phyloP scores from a whole-genome alignment of 2,888 invertebrate genomes.

The Aporophyla lueneburgensis region DNA sequence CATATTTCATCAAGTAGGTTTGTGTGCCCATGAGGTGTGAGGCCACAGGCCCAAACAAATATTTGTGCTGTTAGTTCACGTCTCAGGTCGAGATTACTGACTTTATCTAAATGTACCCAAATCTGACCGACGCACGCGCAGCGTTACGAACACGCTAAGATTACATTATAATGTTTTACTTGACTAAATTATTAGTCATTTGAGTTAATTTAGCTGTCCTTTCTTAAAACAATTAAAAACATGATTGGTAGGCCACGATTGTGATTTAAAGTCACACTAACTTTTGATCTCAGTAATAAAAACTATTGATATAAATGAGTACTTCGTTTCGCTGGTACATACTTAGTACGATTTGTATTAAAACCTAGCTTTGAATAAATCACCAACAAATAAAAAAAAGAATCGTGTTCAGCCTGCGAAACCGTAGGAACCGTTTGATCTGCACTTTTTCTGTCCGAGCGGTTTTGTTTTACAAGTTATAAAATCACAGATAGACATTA shows the following conservation, averaged over 20 bases:
- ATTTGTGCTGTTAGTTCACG: slow-evolving; percentile 82
- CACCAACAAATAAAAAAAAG: not conserved
- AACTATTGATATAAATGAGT: not conserved
- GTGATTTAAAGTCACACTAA: not conserved
- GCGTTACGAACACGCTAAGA: slow-evolving; percentile 52
- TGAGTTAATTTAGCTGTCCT: not conserved
- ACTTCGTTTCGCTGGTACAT: no score
- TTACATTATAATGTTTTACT: slow-evolving; percentile 62
- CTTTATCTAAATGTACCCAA: slow-evolving; percentile 83
- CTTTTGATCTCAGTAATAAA: no score
- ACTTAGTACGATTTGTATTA: no score
- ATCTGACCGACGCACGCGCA: slow-evolving; percentile 76
- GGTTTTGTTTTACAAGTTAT: slow-evolving; percentile 58
- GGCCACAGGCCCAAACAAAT: slow-evolving; percentile 80
- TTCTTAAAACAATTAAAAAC: slow-evolving; percentile 1
- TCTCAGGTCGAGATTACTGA: slow-evolving; percentile 82
- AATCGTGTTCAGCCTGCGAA: not conserved
- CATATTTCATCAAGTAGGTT: slow-evolving; percentile 62
- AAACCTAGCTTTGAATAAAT: not conserved
- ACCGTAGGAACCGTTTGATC: slow-evolving; percentile 30
- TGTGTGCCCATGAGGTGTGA: slow-evolving; percentile 70
- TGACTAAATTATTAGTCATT: slow-evolving; percentile 44
- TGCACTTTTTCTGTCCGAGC: slow-evolving; percentile 37
- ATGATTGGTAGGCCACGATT: no score
- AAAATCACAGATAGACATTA: slow-evolving; percentile 47